Percentiles rank a stretch among this genome's conserved stretches.
Conservation (phyloP, 2,888 invertebrate genomes). For the Apocheima hispidaria region DNA sequence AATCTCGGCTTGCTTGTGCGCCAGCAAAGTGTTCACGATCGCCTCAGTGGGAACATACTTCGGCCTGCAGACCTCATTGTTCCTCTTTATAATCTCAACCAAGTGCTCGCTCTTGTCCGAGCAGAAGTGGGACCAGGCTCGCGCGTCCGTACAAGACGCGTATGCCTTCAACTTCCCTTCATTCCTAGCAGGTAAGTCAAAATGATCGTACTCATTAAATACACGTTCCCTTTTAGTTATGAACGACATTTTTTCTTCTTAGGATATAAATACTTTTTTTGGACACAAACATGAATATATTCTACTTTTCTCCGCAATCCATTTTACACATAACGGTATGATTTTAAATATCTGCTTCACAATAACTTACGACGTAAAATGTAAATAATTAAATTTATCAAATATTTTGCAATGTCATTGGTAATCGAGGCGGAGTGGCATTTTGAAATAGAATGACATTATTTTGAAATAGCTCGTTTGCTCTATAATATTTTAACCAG, state of each 20-base stretch:
- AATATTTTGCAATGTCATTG: constrained; percentile 74
- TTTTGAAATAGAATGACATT: constrained; percentile 71
- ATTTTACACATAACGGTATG: constrained; percentile 70
- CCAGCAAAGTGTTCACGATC: constrained; percentile 77
- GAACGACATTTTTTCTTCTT: constrained; percentile 75
- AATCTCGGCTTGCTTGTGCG: constrained; percentile 82
- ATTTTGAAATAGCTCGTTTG: constrained; percentile 51
- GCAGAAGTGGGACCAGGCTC: constrained; percentile 86
- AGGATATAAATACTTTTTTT: constrained; percentile 60
- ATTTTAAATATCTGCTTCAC: constrained; percentile 63
- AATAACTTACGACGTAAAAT: constrained; percentile 62
- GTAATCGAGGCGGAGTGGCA: constrained; percentile 72
- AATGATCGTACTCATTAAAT: constrained; percentile 77
- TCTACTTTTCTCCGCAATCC: constrained; percentile 71
- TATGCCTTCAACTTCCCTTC: constrained; percentile 86
- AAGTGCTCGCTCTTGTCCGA: constrained; percentile 86
- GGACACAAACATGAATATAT: constrained; percentile 60
- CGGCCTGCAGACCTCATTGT: constrained; percentile 69
- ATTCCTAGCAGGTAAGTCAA: constrained; percentile 76
- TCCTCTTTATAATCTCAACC: constrained; percentile 82
- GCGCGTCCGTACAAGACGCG: constrained; percentile 83
- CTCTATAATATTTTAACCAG: constrained; percentile 29
- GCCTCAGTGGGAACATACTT: constrained; percentile 78
- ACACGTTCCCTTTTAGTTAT: constrained; percentile 82
- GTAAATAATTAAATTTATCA: constrained; percentile 75